phyloP scores from a whole-genome alignment of 2,888 invertebrate species.

The Caenorhabditis afra region DNA sequence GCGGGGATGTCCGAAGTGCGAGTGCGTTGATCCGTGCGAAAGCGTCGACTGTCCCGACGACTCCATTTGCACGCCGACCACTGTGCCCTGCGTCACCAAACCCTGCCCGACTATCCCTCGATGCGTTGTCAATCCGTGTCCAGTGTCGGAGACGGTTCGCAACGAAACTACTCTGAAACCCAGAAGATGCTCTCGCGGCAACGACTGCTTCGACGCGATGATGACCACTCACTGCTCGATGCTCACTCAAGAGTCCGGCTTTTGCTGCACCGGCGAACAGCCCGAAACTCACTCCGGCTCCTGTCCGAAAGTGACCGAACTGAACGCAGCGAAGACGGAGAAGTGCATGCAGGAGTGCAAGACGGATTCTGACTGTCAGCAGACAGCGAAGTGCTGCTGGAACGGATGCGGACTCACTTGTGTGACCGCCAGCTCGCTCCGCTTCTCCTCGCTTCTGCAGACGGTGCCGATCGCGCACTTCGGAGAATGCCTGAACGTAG shows the following conservation, averaged over 20 bases:
- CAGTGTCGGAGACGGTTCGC: conserved; percentile 62
- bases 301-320: conserved; percentile 64
- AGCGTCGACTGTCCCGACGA: conserved; percentile 70
- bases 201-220: conserved; percentile 65
- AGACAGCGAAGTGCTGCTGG: conserved; percentile 75
- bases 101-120: conserved; percentile 72
- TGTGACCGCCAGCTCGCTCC: conserved; percentile 12
- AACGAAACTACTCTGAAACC: conserved; percentile 59
- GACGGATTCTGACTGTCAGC: conserved; percentile 71
- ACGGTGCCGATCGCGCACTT: conserved; percentile 31
- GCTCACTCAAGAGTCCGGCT: conserved; percentile 64
- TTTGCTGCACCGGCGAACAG: conserved; percentile 71
- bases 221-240: conserved; percentile 70
- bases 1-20: conserved; percentile 74
- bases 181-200: conserved; percentile 53
- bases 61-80: conserved; percentile 71
- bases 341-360: conserved; percentile 68
- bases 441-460: conserved; percentile 36
- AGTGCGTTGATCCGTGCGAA: conserved; percentile 75
- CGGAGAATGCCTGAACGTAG: conserved; percentile 61
- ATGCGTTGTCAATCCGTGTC: conserved; percentile 76
- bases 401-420: conserved; percentile 78
- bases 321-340: conserved; percentile 53
- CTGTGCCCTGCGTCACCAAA: conserved; percentile 67
- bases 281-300: conserved; percentile 57